phyloP scores from a whole-genome alignment of 1,140 invertebrate species.

The Brachionus plicatilis region DNA sequence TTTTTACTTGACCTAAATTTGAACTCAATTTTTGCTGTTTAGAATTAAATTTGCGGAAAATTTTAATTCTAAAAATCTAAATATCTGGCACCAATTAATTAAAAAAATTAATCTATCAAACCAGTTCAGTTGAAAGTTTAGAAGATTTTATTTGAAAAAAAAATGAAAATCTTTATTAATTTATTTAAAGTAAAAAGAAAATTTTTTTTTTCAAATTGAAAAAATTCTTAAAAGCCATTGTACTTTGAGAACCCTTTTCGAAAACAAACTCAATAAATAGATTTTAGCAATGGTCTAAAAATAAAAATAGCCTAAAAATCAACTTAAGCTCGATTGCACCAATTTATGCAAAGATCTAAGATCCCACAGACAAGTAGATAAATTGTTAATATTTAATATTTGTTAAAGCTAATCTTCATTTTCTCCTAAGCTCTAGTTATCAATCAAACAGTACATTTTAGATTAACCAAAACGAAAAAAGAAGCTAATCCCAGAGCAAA shows the following conservation, averaged over 20 bases:
- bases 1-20: neutral
- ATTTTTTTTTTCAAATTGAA: neutral
- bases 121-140: too few relatives aligned
- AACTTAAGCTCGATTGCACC: neutral
- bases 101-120: too few relatives aligned
- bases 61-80: neutral
- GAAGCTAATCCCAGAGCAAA: neutral
- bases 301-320: neutral
- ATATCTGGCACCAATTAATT: neutral
- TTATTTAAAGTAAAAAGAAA: neutral
- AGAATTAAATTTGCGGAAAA: neutral
- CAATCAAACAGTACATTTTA: constrained; percentile 7
- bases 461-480: neutral
- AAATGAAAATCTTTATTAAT: neutral
- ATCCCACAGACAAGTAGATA: neutral
- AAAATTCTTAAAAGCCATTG: neutral
- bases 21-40: neutral
- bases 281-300: neutral
- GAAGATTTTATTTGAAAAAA: neutral
- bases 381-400: constrained; percentile 26
- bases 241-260: neutral
- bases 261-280: too few relatives aligned
- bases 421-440: neutral
- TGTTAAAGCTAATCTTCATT: neutral
- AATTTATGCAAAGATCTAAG: neutral